These are phyloP conservation scores for Grantiella picta DNA, from an alignment of 2,113 vertebrate genomes.

Conservation along the genomic window DNA sequence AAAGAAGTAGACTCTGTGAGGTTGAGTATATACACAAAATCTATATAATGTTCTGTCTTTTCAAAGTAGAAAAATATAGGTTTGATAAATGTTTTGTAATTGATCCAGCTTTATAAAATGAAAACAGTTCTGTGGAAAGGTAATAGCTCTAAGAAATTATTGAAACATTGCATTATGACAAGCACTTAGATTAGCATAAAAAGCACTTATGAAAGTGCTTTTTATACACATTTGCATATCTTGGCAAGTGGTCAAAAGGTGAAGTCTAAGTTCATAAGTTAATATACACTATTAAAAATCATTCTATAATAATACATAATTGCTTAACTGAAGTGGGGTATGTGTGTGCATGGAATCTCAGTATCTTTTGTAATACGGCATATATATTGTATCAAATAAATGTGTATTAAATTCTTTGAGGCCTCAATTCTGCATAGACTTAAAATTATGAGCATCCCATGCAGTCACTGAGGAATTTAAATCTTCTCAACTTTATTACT, in stretches of 20 bases:
- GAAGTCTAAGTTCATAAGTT: neutral
- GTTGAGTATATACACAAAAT: neutral
- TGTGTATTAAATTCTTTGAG: neutral
- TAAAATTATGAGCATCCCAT: neutral
- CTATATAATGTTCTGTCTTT: neutral
- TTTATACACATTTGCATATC: constrained; percentile 24
- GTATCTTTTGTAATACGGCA: neutral
- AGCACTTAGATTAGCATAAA: constrained; percentile 3
- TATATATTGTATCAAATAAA: neutral
- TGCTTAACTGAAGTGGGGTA: neutral
- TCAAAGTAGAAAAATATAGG: neutral
- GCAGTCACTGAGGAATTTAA: neutral
- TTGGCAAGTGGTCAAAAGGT: neutral
- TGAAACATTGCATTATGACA: neutral
- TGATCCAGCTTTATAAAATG: neutral
- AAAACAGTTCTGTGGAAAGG: neutral
- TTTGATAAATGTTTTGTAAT: constrained; percentile 17
- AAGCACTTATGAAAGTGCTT: neutral
- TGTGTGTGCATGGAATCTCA: neutral
- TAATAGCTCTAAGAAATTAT: neutral
- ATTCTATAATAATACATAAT: neutral
- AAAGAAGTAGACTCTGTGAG: neutral
- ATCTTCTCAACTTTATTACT: neutral
- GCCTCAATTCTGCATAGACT: neutral
- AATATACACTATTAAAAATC: neutral